A percentile compares a stretch with the other conserved stretches of the same genome.
Conservation (phyloP, 2,797 vertebrate species). For the Neosilurus hyrtlii region DNA sequence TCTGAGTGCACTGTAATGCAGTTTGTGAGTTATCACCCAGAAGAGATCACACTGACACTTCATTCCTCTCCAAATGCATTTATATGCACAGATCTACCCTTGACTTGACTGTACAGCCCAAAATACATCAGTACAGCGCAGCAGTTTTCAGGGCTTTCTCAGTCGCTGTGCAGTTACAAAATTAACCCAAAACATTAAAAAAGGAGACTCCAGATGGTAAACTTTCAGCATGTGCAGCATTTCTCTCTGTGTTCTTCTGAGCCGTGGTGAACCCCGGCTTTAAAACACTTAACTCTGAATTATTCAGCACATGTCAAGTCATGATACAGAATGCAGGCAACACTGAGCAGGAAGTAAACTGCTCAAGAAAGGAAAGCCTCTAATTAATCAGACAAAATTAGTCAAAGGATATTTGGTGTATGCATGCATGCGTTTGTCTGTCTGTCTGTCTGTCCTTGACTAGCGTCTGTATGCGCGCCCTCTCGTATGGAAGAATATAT, state of each 20-base stretch:
- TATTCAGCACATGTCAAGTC: conserved; percentile 22
- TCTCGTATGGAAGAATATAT: no score
- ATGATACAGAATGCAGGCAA: background rate
- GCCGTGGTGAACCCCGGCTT: background rate
- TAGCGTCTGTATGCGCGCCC: no score
- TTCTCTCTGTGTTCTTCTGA: background rate
- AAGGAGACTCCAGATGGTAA: no score
- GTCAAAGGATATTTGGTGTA: no score
- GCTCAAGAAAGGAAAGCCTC: background rate
- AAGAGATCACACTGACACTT: no score
- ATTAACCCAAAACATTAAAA: background rate
- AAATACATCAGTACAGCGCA: background rate
- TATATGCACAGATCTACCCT: no score
- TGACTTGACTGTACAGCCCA: background rate
- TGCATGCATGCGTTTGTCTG: no score
- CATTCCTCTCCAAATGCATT: background rate
- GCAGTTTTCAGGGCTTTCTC: background rate
- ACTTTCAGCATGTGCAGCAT: background rate
- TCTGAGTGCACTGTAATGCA: background rate
- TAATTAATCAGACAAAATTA: no score
- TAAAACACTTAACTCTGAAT: conserved; percentile 14
- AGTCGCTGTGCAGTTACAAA: background rate
- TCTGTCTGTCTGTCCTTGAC: no score
- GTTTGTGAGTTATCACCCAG: no score
- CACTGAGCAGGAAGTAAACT: background rate